Percentiles rank a stretch among this genome's conserved stretches.
Conservation (phyloP, 1,140 invertebrate genomes). For the Sinella curviseta region DNA sequence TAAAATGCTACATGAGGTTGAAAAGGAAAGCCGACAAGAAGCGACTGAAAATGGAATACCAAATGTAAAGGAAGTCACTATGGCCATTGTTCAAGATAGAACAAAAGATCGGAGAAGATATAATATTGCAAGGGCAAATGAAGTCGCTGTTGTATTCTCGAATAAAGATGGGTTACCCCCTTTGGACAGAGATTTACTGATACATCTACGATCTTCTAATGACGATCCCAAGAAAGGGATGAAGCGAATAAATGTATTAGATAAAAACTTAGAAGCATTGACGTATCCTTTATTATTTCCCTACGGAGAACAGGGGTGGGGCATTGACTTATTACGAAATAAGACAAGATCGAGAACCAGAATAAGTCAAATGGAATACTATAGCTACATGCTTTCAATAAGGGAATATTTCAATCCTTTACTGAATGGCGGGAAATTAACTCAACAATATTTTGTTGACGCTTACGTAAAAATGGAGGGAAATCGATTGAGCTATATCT, state of each 20-base stretch:
- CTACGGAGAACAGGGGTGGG: neutral
- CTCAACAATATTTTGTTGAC: slow-evolving; percentile 51
- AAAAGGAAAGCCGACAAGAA: slow-evolving; percentile 36
- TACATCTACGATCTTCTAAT: slow-evolving; percentile 3
- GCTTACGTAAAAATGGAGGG: slow-evolving; percentile 49
- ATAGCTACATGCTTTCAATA: neutral
- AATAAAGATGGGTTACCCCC: slow-evolving; percentile 40
- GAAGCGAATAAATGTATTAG: neutral
- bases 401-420: slow-evolving; percentile 21
- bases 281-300: slow-evolving; percentile 24
- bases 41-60: slow-evolving; percentile 25
- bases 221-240: neutral
- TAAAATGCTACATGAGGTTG: slow-evolving; percentile 47
- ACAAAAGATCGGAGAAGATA: slow-evolving; percentile 42
- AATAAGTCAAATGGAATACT: neutral
- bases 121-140: slow-evolving; percentile 45
- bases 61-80: neutral
- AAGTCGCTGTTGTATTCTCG: slow-evolving; percentile 47
- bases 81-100: slow-evolving; percentile 33
- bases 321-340: neutral
- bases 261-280: slow-evolving; percentile 11
- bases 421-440: slow-evolving; percentile 22
- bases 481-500: slow-evolving; percentile 43
- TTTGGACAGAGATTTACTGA: slow-evolving; percentile 30
- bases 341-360: slow-evolving; percentile 24